Conservation (phyloP, 2,113 vertebrate species). For the Xiphias gladius region DNA sequence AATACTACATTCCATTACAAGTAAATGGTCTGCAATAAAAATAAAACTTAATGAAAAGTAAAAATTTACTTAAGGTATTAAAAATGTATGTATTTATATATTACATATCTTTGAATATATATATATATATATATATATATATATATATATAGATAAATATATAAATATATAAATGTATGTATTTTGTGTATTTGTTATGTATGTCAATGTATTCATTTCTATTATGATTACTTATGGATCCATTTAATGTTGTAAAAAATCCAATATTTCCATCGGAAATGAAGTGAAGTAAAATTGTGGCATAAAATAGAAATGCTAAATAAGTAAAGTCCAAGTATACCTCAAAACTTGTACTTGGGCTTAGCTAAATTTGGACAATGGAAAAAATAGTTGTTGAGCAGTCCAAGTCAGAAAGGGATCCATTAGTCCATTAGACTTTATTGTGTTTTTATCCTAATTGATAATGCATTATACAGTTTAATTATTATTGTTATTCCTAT, state of each 20-base stretch:
- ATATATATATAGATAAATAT: too few relatives aligned
- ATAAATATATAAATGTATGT: too few relatives aligned
- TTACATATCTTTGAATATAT: too few relatives aligned
- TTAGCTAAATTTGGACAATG: background rate
- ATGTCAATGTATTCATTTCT: too few relatives aligned
- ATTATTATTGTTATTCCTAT: background rate
- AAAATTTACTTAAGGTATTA: background rate
- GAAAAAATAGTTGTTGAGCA: background rate
- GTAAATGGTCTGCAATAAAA: background rate
- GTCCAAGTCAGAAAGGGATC: background rate
- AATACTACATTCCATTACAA: background rate
- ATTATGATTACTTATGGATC: background rate
- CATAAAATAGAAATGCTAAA: background rate
- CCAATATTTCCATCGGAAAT: background rate
- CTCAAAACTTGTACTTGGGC: background rate
- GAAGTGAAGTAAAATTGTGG: background rate
- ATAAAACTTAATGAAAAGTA: background rate
- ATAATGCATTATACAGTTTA: slow-evolving; percentile 5
- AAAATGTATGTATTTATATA: background rate
- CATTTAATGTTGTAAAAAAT: too few relatives aligned
- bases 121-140: too few relatives aligned
- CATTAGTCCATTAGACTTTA: background rate
- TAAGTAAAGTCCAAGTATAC: background rate
- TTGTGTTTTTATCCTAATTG: slow-evolving; percentile 17
- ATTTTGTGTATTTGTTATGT: too few relatives aligned